Base-by-base conservation (phyloP, 1,140 invertebrate genomes). In the Antheraea mylitta region DNA sequence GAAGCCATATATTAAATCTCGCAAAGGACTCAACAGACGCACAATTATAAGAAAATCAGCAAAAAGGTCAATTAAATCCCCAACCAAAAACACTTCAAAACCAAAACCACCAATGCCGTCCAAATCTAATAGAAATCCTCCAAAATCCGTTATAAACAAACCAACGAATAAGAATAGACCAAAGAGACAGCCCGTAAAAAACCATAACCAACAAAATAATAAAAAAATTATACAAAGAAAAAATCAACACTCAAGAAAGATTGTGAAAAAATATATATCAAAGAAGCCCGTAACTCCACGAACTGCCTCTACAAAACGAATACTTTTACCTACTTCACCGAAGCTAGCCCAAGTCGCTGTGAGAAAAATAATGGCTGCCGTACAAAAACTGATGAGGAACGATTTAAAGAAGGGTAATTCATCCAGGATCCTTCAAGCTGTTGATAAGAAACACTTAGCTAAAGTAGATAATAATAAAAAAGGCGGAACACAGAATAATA, bases 341-440 rank as follows among this genome's bases (percentile, higher is more conserved):
- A 70, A 73, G 36, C 62, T 81, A 11, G 75, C 80, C 37, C 73
- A 81, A 60, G 73, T 70, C 42, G 68, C 83, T 22, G 67, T 81
- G 0, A 83, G 81, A 64, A 76, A 71, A 70, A 78, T 83, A 11
- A 79, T 83, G 73, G 68, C 67, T 10, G 77, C 76, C 13, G 70
- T 82, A 0, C 74, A 79, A 30, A 79, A 80, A 71, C 68, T 82
- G 58, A 70, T 83, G 10, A 69, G 61, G 16, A 80, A 80, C 10
- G 79, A 69, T 38, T 59, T 84, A 18, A 77, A 70, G 36, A 77
- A 70, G 53, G 64, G 64, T 3, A 53, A 65, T 22, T 48, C 64
- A 22, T 65, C 64, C 8, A 45, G 18, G 19, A 65, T 65, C 9
- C 38, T 65, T 22, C 8, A 48, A 53, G 64, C 64, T 8, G 19